These are phyloP conservation scores for Dermatemys mawii DNA, from an alignment of 2,113 vertebrate genomes.

Conservation along the genomic window DNA sequence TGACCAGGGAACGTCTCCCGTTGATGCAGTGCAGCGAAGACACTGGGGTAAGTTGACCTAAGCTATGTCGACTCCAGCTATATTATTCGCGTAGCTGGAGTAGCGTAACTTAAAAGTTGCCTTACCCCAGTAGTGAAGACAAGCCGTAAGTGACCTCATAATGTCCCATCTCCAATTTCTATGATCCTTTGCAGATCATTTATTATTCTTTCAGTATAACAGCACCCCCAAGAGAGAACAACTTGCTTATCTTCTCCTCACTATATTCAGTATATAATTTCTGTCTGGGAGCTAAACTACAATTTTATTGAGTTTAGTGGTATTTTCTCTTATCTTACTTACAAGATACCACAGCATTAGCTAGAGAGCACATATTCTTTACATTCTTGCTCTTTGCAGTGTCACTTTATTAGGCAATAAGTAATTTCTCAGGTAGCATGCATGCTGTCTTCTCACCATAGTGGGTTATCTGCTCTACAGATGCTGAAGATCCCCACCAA, in stretches of 20 bases:
- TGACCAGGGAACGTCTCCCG: too few species aligned
- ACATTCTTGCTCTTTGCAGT: conserved; percentile 51
- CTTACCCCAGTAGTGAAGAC: too few species aligned
- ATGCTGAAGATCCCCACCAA: conserved; percentile 70
- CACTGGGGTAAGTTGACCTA: too few species aligned
- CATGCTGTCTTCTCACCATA: conserved; percentile 55
- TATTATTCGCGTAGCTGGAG: too few species aligned
- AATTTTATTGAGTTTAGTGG: conserved; percentile 45
- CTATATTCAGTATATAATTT: not conserved
- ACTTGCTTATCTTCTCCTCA: conserved; percentile 36
- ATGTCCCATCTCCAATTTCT: conserved; percentile 32
- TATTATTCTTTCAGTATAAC: not conserved
- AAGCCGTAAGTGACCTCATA: not conserved
- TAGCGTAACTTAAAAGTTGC: too few species aligned
- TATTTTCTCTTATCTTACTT: conserved; percentile 53
- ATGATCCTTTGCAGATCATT: conserved; percentile 12
- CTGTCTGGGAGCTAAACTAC: conserved; percentile 33
- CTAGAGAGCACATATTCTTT: conserved; percentile 45
- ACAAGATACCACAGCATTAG: conserved; percentile 33
- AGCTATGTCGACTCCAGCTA: too few species aligned
- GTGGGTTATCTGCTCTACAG: conserved; percentile 65
- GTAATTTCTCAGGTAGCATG: conserved; percentile 56
- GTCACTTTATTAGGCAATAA: conserved; percentile 22
- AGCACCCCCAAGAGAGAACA: conserved; percentile 34
- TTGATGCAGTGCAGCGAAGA: too few species aligned